Evolutionary conservation across 2,797 vertebrate genomes (phyloP), one percentile per base, ranked within the genome.

Genomic region (Poeciliopsis gracilis): DNA sequence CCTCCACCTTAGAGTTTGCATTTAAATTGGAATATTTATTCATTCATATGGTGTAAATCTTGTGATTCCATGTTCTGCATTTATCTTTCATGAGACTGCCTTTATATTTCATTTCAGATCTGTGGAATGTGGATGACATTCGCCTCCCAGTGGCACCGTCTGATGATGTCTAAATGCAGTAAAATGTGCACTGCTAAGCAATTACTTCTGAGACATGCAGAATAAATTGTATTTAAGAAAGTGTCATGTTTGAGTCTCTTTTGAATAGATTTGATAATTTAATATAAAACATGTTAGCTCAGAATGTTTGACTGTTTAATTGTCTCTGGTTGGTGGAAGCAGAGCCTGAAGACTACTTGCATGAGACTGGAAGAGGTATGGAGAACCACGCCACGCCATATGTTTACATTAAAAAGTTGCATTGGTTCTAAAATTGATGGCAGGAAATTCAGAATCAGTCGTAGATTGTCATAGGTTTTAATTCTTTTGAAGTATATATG

Each of bases 11-110:
- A 79, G 84, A 83, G 87, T 90, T 94, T 94, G 94, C 95, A 96
- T 95, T 95, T 95, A 95, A 94, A 95, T 95, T 94, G 94, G 92
- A 93, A 94, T 93, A 94, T 94, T 91, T 92, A 86, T 92, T 90
- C 89, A 83, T 91, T 91, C 84, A 78, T 78, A 84, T 73, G 78
- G 81, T 78, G 92, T 94, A 94, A 93, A 93, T 95, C 87, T 93
- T 92, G 83, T 85, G 87, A 86, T 84, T 75, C 78, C 57, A 63
- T 81, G 78, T 90, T 86, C 86, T 84, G 76, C 84, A 87, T 94
- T 93, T 90, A 93, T 95, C 92, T 93, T 93, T 87, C 69, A 83
- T 38, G 79, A 82, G 85, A 70, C 86, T 85, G 78, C 87, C 84
- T 89, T 89, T 81, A 85, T 88, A 81, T 89, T 89, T 90, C 79